Conservation (phyloP, 2,797 vertebrate genomes). For the Macroramphosus scolopax region DNA sequence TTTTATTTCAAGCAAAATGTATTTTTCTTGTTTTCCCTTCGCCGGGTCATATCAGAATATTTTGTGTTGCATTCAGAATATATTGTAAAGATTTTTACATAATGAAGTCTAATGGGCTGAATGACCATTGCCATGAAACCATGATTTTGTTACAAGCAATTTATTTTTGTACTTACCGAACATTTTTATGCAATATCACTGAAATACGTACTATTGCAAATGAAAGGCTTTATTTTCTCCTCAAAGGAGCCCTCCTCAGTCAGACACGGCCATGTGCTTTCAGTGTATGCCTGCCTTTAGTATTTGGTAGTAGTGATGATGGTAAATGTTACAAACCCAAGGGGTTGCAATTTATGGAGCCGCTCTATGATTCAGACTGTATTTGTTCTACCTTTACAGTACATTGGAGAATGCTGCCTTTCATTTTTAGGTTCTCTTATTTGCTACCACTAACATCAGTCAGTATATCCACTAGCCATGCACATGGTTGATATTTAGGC, state of each 20-base stretch:
- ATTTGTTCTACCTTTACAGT: conserved; percentile 32
- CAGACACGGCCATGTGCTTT: conserved; percentile 63
- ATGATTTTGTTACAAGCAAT: conserved; percentile 76
- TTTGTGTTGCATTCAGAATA: conserved; percentile 52
- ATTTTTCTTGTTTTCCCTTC: conserved; percentile 41
- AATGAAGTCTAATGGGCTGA: conserved; percentile 47
- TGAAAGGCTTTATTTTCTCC: conserved; percentile 66
- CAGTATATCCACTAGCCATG: too few relatives aligned
- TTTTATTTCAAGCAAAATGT: conserved; percentile 58
- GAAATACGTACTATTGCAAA: conserved; percentile 62
- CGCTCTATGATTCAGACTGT: conserved; percentile 27
- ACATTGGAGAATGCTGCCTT: conserved; percentile 57
- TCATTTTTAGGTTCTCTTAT: conserved; percentile 39
- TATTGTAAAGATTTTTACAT: conserved; percentile 66
- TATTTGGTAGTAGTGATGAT: conserved; percentile 41
- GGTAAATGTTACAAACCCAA: conserved; percentile 49
- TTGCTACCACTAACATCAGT: conserved; percentile 29
- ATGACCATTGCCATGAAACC: conserved; percentile 65
- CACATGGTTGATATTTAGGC: too few relatives aligned
- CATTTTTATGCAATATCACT: conserved; percentile 71
- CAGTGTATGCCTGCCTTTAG: conserved; percentile 57
- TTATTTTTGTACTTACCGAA: conserved; percentile 78
- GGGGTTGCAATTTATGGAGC: conserved; percentile 36
- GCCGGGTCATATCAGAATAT: conserved; percentile 32
- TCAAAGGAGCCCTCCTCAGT: conserved; percentile 56